Evolutionary conservation across 2,797 vertebrate species (phyloP).

Genomic region (Malurus splendens): DNA sequence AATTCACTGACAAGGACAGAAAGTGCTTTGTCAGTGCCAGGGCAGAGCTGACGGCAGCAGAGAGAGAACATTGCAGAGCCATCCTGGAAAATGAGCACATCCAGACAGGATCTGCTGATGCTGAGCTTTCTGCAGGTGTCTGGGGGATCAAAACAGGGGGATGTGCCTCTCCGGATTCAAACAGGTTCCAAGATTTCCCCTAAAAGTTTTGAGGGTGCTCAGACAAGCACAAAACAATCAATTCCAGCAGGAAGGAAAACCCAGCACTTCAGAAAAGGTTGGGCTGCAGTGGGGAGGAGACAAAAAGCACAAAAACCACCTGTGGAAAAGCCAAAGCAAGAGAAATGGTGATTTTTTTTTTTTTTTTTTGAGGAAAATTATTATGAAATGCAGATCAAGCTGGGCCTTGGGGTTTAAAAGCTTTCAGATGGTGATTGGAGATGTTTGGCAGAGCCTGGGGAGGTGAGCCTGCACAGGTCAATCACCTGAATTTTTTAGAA

Average conservation of each 20-base stretch:
- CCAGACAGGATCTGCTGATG: background rate
- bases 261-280: background rate
- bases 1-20: background rate
- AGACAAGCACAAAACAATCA: background rate
- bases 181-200: background rate
- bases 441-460: background rate
- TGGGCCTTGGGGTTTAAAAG: background rate
- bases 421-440: background rate
- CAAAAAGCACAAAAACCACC: background rate
- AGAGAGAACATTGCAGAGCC: background rate
- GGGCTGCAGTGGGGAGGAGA: background rate
- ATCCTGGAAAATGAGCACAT: background rate
- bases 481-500: background rate
- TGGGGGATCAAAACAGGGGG: accelerated
- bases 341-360: background rate
- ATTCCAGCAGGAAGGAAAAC: background rate
- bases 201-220: background rate
- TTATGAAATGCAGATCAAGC: background rate
- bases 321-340: background rate
- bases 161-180: accelerated
- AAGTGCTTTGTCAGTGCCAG: background rate
- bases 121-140: background rate
- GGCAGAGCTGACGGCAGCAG: background rate
- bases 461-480: background rate
- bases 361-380: background rate